phyloP scores from a whole-genome alignment of 2,113 vertebrate genomes.

The Hyperoodon ampullatus region DNA sequence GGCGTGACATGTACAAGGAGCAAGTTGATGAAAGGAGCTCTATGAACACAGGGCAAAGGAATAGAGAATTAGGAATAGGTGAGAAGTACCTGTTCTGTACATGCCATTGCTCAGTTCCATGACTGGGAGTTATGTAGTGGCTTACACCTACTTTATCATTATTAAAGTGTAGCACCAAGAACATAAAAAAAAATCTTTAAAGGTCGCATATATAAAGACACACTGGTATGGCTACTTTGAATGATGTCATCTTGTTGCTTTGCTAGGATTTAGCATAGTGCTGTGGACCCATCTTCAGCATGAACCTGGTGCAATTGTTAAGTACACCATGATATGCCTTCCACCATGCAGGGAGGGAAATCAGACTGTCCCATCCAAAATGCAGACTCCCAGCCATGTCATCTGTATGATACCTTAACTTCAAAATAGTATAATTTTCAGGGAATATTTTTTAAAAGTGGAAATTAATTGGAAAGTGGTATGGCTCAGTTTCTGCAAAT shows the following conservation, averaged over 20 bases:
- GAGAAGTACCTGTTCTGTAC: neutral
- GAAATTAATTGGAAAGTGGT: neutral
- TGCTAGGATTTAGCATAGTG: neutral
- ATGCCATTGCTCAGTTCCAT: neutral
- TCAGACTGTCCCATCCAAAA: neutral
- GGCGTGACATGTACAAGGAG: neutral
- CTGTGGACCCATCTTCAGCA: neutral
- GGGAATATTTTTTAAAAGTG: neutral
- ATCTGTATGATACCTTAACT: neutral
- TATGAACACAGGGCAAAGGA: neutral
- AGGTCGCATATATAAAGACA: neutral
- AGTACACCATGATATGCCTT: neutral
- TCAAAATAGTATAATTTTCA: neutral
- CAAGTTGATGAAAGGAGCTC: neutral
- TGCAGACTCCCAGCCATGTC: neutral
- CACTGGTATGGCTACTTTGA: neutral
- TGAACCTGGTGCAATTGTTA: neutral
- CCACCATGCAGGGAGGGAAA: neutral
- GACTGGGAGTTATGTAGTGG: neutral
- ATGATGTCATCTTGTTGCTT: neutral
- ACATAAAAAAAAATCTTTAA: neutral
- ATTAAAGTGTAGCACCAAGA: neutral
- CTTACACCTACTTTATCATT: neutral
- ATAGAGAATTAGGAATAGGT: neutral
- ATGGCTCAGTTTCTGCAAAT: neutral